Evolutionary conservation across 2,113 vertebrate genomes (phyloP), one percentile per base, ranked within the genome.

Genomic region (Mesocricetus auratus): DNA sequence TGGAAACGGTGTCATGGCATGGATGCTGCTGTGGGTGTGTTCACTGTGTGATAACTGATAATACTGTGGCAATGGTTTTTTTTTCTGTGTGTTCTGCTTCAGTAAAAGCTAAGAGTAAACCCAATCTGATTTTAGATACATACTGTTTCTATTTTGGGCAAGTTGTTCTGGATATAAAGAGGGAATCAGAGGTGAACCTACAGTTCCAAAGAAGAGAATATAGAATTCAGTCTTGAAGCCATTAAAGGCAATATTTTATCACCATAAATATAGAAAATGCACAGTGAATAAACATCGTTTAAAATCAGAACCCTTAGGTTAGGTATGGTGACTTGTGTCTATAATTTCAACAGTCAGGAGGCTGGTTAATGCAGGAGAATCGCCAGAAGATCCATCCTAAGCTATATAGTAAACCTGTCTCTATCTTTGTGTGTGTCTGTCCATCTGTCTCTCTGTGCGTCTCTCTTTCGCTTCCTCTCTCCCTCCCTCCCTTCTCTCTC

Each of bases 91-190:
- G 45, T 1, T 45, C 11, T n/a, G 47, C 56, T 33, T 78, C 62
- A 93, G 22, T 91, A 79, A 88, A 93, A 75, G 47, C 36, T 89
- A 53, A 87, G 94, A 93, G 86, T 81, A 86, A 86, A 78, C 71
- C 81, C 29, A 53, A 1, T 88, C 69, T 73, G 2, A 90, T 58
- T 69, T 66, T 64, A 94, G 53, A 31, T 82, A 83, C 4, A 36
- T 16, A 68, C 8, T 53, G 45, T 16, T 86, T 78, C 73, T 85
- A 33, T 92, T 62, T 53, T 13, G 2, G 56, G 13, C 36, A 50
- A n/a, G 15, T 56, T 45, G 26, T 62, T 83, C 47, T 11, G 3
- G 62, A 60, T 16, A 45, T 53, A 86, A 50, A 81, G 58, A 89
- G 36, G 58, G 42, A 79, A 60, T 39, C 78, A 82, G n/a, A 33